phyloP scores from a whole-genome alignment of 2,113 vertebrate species.

The Pimephales promelas region DNA sequence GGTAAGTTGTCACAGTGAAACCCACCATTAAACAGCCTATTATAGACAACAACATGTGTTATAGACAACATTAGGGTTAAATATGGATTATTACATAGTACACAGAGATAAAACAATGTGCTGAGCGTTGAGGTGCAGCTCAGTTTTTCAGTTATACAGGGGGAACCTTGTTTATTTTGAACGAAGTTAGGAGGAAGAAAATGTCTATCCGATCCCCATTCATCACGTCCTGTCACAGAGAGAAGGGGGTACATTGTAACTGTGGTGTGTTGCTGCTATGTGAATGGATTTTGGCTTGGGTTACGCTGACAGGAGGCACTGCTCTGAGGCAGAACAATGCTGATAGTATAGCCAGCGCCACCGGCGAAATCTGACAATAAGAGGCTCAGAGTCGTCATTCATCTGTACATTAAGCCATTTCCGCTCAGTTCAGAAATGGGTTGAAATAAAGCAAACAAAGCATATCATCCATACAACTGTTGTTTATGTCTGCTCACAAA shows the following conservation, averaged over 20 bases:
- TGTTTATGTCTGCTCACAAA: neutral
- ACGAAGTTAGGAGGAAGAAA: conserved; percentile 54
- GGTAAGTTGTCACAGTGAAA: neutral
- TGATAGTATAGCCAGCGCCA: conserved; percentile 49
- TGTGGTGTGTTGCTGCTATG: conserved; percentile 61
- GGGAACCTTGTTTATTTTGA: conserved; percentile 66
- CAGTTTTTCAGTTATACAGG: conserved; percentile 69
- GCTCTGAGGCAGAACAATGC: conserved; percentile 61
- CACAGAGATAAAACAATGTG: conserved; percentile 53
- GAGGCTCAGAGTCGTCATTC: conserved; percentile 48
- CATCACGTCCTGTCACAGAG: conserved; percentile 76
- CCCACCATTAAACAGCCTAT: neutral
- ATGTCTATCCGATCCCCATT: conserved; percentile 65
- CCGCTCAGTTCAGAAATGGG: conserved; percentile 30
- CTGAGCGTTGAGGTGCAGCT: conserved; percentile 57
- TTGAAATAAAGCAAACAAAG: conserved; percentile 28
- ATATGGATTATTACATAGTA: conserved; percentile 55
- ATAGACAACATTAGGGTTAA: no score
- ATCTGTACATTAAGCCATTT: conserved; percentile 36
- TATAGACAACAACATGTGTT: no score
- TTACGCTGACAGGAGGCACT: conserved; percentile 65
- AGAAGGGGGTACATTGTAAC: conserved; percentile 64
- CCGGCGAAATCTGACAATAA: conserved; percentile 51
- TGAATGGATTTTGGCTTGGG: conserved; percentile 68
- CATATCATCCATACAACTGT: neutral